Conservation (phyloP, 2,888 invertebrate genomes). For the Podotricha telesiphe region DNA sequence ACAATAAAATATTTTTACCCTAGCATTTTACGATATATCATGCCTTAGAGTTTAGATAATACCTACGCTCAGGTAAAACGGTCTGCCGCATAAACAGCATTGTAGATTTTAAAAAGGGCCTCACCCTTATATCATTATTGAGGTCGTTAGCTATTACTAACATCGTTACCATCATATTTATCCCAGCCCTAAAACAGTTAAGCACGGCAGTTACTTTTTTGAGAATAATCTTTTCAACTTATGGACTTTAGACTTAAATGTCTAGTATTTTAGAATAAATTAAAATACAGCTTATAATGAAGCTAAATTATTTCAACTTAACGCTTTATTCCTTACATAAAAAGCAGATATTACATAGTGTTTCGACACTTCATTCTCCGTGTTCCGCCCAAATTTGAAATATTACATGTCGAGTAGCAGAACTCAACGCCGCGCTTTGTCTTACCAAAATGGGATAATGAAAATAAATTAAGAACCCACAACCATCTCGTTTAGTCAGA, state of each 20-base stretch:
- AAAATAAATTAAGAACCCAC: no score
- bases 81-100: constrained; percentile 65
- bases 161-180: constrained; percentile 39
- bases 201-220: constrained; percentile 1
- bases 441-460: no score
- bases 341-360: no score
- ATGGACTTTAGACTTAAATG: background rate
- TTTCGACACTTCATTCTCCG: no score
- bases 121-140: constrained; percentile 61
- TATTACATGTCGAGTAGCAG: no score
- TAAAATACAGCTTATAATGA: background rate
- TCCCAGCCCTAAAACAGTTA: constrained; percentile 27
- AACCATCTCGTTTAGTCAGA: no score
- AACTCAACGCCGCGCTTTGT: no score
- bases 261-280: background rate
- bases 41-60: background rate
- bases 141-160: constrained; percentile 57
- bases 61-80: constrained; percentile 55
- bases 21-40: background rate
- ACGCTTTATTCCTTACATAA: no score
- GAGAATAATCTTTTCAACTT: constrained; percentile 4
- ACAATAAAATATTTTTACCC: background rate
- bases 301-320: background rate
- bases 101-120: constrained; percentile 62
- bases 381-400: no score